These are phyloP conservation scores for Phainopepla nitens DNA, from an alignment of 2,113 vertebrate species.

Conservation along the genomic window DNA sequence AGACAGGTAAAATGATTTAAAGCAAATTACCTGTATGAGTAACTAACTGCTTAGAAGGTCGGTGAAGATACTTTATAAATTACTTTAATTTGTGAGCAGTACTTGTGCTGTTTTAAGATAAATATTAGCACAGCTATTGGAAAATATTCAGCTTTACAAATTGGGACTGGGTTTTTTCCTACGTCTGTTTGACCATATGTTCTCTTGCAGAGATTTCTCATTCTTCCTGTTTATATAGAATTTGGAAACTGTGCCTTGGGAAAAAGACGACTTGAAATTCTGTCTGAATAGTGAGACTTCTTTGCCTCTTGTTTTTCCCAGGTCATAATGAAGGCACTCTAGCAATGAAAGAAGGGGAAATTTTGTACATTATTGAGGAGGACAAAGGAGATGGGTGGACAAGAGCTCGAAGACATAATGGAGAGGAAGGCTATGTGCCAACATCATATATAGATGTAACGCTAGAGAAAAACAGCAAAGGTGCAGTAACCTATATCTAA, in stretches of 20 bases:
- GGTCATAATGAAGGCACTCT: constrained; percentile 97
- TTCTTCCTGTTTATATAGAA: constrained; percentile 21
- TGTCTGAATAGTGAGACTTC: neutral
- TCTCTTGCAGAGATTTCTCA: neutral
- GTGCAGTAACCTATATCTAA: constrained; percentile 99
- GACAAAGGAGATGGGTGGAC: constrained; percentile 99
- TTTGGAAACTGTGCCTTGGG: neutral
- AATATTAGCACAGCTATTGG: constrained; percentile 17
- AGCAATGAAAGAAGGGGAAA: constrained; percentile 92
- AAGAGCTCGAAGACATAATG: constrained; percentile 90
- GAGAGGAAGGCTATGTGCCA: constrained; percentile 97
- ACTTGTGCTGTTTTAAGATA: neutral
- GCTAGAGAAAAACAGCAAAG: constrained; percentile 99
- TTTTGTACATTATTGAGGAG: constrained; percentile 95
- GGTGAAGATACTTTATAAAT: neutral
- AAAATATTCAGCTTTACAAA: neutral
- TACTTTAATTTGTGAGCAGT: neutral
- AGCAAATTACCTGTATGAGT: neutral
- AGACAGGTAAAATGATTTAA: neutral
- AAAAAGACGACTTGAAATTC: constrained; percentile 27
- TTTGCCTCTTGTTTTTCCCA: constrained; percentile 55
- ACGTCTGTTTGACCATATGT: neutral
- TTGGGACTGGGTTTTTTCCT: neutral
- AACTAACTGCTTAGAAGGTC: neutral
- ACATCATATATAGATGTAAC: constrained; percentile 98